phyloP scores from a whole-genome alignment of 1,140 invertebrate species.

The Trinorchestia longiramus region DNA sequence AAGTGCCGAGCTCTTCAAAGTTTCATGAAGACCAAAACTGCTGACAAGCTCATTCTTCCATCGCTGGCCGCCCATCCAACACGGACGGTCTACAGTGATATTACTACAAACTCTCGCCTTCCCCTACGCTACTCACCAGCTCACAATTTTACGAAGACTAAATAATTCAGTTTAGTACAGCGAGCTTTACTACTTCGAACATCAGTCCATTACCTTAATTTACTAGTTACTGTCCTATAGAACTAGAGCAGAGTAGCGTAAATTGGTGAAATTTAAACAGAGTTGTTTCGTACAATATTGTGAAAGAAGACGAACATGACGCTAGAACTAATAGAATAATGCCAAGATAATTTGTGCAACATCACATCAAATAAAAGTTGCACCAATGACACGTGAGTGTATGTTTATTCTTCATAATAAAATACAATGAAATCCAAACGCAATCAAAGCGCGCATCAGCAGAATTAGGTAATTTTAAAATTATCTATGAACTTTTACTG shows the following conservation, averaged over 20 bases:
- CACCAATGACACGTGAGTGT: neutral
- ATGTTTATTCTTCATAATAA: neutral
- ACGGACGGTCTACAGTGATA: neutral
- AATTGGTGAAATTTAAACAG: neutral
- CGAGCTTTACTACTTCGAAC: neutral
- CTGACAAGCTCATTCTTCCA: neutral
- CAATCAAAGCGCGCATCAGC: neutral
- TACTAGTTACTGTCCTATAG: neutral
- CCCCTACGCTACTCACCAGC: neutral
- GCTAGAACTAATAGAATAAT: neutral
- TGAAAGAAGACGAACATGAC: neutral
- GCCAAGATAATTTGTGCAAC: neutral
- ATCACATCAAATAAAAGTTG: neutral
- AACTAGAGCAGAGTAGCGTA: neutral
- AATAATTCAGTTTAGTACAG: neutral
- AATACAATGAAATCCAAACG: neutral
- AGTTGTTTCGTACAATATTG: neutral
- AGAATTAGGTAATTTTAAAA: neutral
- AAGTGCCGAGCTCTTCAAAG: neutral
- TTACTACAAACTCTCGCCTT: neutral
- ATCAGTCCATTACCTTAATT: neutral
- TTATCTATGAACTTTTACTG: neutral
- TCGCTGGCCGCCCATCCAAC: neutral
- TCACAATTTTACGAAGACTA: neutral
- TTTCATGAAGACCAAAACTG: neutral